Evolutionary conservation across 2,113 vertebrate species (phyloP), one percentile per base, ranked within the genome.

Genomic region (Gallinago paraguaiae): DNA sequence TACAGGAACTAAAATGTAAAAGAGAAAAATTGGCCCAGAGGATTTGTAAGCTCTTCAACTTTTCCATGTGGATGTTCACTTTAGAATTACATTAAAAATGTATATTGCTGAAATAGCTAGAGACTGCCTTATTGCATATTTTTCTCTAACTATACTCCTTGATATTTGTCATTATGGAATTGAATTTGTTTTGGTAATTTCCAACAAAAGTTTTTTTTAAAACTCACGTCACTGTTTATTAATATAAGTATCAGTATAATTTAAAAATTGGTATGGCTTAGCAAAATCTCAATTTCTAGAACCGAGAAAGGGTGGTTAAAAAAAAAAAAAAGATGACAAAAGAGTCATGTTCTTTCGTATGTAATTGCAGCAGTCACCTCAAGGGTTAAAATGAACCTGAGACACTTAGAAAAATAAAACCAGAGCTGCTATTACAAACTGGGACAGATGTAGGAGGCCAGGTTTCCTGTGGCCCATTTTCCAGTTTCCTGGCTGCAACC

Each of bases 381-480:
- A 96, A 96, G 98, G 96, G 98, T 98, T 98, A 98, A 98, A 91
- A 91, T 39, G 88, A 97, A 97, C 96, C 96, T 92, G 94, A 96
- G 96, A 95, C 96, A 97, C 91, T 94, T 97, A 97, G 95, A 94
- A 98, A 95, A 97, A 97, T 97, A 98, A 98, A 98, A 97, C 98
- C 97, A 96, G 97, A 98, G 97, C 97, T 97, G 96, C 97, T 97
- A 28, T 97, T 97, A 94, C 97, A 97, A 97, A 98, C 95, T 97
- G 96, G 98, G 98, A 97, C 98, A 98, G 97, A 98, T 98, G 98
- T 98, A 97, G 98, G 97, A 98, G 98, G 98, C 98, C 98, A 98
- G 98, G 97, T 98, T 98, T 98, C 98, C 98, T 98, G 98, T 98
- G 98, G 98, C 97, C 97, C 97, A 95, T 98, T 98, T 98, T 98